Base-by-base conservation (phyloP, 1,140 invertebrate species). In the Cepaea nemoralis region DNA sequence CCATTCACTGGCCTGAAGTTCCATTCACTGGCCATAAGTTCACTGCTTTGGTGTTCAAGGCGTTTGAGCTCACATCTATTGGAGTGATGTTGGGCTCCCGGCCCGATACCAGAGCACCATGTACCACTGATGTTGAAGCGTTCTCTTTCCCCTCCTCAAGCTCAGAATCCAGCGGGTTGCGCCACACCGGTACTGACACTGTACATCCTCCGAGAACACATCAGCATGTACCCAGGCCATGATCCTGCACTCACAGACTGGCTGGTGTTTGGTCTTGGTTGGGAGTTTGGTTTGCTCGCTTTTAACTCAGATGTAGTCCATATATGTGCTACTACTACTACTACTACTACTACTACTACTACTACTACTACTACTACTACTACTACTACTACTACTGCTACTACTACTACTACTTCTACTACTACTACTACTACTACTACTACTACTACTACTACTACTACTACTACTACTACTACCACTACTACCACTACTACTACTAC, bases 351-450 rank as follows among this genome's bases (percentile, higher is more conserved):
- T 55, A 55, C 50, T 55, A 55, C 50, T 55, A n/a, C 50, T 55
- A n/a, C 50, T 55, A 55, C 50, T 55, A 55, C 50, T 55, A 55
- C 50, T 55, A 55, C 50, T 55, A 55, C 50, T 55, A 55, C 50
- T 55, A 55, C 50, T 55, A 55, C 50, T 55, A 55, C 50, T 55
- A 55, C 50, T 55, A 55, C 50, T 55, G n/a, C 50, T 55, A 55
- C 50, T 55, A 55, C 50, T 55, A 55, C 50, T 55, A 55, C 67
- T 69, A 19, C 67, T 69, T 22, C 67, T 69, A 19, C 67, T 69
- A 19, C 67, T 69, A 19, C 67, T 69, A 19, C 67, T 69, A n/a
- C n/a, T n/a, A n/a, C n/a, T n/a, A n/a, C n/a, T n/a, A n/a, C 50
- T n/a, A 55, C n/a, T 55, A 55, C 50, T n/a, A 55, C 50, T n/a